Evolutionary conservation across 2,113 vertebrate genomes (phyloP), one percentile per base, ranked within the genome.

Genomic region (Toxotes jaculatrix): DNA sequence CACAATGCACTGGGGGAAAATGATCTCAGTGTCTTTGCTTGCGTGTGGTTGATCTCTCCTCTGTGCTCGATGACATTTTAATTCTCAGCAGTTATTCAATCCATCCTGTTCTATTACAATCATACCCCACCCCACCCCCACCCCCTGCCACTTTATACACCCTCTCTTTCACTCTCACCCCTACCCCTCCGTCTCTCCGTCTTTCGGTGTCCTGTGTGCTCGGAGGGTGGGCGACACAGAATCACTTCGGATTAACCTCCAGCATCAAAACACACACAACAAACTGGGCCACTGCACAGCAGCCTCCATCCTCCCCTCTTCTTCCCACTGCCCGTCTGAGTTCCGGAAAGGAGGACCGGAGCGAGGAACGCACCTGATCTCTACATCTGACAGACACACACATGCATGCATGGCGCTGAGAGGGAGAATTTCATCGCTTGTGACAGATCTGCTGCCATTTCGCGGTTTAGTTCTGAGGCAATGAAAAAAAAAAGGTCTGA

Each of bases 61-160:
- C 80, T 82, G 65, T 86, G 86, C 84, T 87, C 80, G 66, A 83
- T 94, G 93, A 93, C 92, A 94, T 92, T 93, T 93, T 93, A 85
- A 90, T 92, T 92, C 85, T 91, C 86, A 79, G 88, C 90, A 88
- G 86, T 91, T 91, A 85, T 91, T 92, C 77, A 67, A 85, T 89
- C 92, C 79, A 78, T 93, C 91, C 85, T 49, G 47, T 84, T 81
- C 84, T 72, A 92, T 93, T 87, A 91, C 34, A 79, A 82, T 88
- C 91, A 91, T 23, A 34, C 19, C 9, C 23, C 55, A 32, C 32
- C 14, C 12, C 59, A 14, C 55, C 32, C 38, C 27, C 40, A 47
- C 45, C 13, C 49, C 19, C 36, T 7, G 34, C 71, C 34, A 65
- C 64, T 51, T 34, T 11, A 45, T 66, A 45, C 21, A 0, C 57